phyloP scores from a whole-genome alignment of 1,140 invertebrate genomes.

The Eueides isabella region DNA sequence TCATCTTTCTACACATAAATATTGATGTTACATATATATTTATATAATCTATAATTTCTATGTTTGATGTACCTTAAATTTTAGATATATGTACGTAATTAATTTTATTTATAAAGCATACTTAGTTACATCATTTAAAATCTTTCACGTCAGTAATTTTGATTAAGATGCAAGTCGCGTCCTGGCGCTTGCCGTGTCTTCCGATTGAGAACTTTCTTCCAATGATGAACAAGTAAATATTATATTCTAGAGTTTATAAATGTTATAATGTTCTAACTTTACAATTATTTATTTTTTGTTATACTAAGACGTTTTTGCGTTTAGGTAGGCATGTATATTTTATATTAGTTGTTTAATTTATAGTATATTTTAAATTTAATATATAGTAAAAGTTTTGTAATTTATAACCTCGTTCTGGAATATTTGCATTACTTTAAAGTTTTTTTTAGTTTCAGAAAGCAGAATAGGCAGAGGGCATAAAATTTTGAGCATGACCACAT shows the following conservation, averaged over 20 bases:
- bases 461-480: too few species aligned
- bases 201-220: constrained; percentile 43
- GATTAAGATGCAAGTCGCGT: constrained; percentile 41
- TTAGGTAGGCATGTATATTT: too few species aligned
- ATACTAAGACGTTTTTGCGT: neutral
- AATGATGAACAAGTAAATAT: constrained; percentile 27
- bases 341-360: neutral
- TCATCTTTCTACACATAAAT: too few species aligned
- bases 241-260: neutral
- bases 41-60: neutral
- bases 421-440: too few species aligned
- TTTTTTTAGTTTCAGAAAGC: too few species aligned
- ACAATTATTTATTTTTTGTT: neutral
- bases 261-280: constrained; percentile 4
- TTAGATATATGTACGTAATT: neutral
- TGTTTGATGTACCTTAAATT: neutral
- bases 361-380: too few species aligned
- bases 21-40: neutral
- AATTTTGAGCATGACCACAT: too few species aligned
- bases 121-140: constrained; percentile 43
- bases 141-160: constrained; percentile 44
- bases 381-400: too few species aligned
- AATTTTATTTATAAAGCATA: constrained; percentile 32
- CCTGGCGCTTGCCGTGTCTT: constrained; percentile 39
- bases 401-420: too few species aligned